phyloP scores from a whole-genome alignment of 2,888 invertebrate species.

The Rhagium mordax region DNA sequence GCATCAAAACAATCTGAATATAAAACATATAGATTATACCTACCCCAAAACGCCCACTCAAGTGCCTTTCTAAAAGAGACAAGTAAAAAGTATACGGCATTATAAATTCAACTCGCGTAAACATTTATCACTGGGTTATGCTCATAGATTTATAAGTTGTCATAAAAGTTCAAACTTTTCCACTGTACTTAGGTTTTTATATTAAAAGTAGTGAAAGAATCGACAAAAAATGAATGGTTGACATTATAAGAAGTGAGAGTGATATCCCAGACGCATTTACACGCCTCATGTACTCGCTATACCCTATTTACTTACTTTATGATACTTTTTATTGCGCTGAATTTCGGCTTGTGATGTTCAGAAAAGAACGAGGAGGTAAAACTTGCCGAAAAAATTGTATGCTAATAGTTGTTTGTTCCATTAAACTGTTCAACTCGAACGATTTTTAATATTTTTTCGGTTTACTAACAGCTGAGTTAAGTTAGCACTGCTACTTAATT shows the following conservation, averaged over 20 bases:
- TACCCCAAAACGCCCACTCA: background rate
- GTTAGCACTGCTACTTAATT: no score
- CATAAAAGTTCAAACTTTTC: constrained; percentile 18
- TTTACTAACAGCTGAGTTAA: no score
- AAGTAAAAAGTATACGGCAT: constrained; percentile 8
- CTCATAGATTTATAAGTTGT: constrained; percentile 17
- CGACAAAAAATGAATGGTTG: constrained; percentile 12
- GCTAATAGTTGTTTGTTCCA: no score
- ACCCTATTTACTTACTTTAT: background rate
- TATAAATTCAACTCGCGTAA: constrained; percentile 8
- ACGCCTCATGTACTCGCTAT: background rate
- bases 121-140: constrained; percentile 10
- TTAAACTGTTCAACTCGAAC: no score
- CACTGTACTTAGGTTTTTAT: background rate
- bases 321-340: no score
- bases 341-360: no score
- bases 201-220: background rate
- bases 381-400: no score
- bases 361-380: no score
- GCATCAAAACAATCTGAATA: background rate
- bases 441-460: no score
- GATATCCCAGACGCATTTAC: background rate
- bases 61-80: background rate
- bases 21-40: background rate
- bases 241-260: background rate